A percentile compares a stretch with the other conserved stretches of the same genome.
These are phyloP conservation scores for Macrobrachium nipponense DNA, from an alignment of 1,140 invertebrate genomes.

Conservation along the genomic window DNA sequence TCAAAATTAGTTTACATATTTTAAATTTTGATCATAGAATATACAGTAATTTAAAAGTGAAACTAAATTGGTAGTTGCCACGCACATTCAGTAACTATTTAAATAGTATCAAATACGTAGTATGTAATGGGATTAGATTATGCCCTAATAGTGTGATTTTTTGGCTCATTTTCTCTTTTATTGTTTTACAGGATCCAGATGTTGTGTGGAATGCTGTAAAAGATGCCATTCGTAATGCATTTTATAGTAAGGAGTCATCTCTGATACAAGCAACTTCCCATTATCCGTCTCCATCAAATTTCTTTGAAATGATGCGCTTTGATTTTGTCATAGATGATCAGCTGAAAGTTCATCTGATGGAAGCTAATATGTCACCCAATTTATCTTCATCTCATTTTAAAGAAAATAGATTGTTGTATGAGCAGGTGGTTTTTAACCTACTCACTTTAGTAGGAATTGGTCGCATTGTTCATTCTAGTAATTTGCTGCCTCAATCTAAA, in stretches of 20 bases:
- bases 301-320: slow-evolving; percentile 94
- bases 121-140: too few species aligned
- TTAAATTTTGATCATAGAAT: too few species aligned
- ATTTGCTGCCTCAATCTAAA: slow-evolving; percentile 47
- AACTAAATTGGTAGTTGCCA: too few species aligned
- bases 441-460: slow-evolving; percentile 76
- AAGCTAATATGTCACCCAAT: slow-evolving; percentile 99
- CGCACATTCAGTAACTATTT: too few species aligned
- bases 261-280: slow-evolving; percentile 69
- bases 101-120: too few species aligned
- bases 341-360: slow-evolving; percentile 89
- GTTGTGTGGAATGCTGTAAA: slow-evolving; percentile 86
- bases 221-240: slow-evolving; percentile 80
- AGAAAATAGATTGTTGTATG: slow-evolving; percentile 87
- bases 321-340: slow-evolving; percentile 93
- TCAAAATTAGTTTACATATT: too few species aligned
- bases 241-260: slow-evolving; percentile 79
- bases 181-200: slow-evolving; percentile 74
- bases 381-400: slow-evolving; percentile 92
- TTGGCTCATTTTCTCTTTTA: not conserved
- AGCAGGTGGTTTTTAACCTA: slow-evolving; percentile 91
- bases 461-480: slow-evolving; percentile 66
- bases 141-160: not conserved
- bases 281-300: slow-evolving; percentile 77
- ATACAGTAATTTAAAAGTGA: too few species aligned